phyloP scores from a whole-genome alignment of 2,113 vertebrate species.

The Dipodomys stephensi region DNA sequence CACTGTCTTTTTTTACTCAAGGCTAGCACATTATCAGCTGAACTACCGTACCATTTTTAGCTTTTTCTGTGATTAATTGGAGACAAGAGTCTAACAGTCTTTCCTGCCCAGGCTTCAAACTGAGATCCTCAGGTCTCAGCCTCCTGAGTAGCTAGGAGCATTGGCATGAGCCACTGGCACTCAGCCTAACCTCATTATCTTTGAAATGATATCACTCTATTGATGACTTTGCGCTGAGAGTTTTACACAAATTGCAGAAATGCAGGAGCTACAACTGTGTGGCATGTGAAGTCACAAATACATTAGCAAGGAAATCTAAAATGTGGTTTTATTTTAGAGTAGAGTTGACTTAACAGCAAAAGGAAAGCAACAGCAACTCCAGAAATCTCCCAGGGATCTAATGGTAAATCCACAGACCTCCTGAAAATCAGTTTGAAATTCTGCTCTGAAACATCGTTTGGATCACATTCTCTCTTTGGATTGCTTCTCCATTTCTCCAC shows the following conservation, averaged over 20 bases:
- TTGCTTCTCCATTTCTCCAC: background rate
- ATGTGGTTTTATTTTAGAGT: slow-evolving; percentile 12
- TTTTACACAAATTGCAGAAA: background rate
- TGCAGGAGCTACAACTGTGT: background rate
- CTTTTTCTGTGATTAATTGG: too few relatives aligned
- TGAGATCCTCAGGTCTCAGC: too few relatives aligned
- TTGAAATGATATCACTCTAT: background rate
- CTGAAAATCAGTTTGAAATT: slow-evolving; percentile 6
- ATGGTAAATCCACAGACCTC: background rate
- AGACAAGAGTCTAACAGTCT: too few relatives aligned
- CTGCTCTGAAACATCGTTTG: background rate
- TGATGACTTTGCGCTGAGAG: background rate
- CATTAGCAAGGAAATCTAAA: background rate
- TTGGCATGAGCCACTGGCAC: too few relatives aligned
- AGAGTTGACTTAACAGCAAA: slow-evolving; percentile 12
- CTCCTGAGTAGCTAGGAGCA: too few relatives aligned
- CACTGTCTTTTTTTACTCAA: too few relatives aligned
- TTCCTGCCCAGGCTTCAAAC: too few relatives aligned
- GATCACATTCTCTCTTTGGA: background rate
- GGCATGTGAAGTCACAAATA: background rate
- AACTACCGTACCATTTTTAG: too few relatives aligned
- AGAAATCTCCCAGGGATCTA: background rate
- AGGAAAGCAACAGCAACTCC: background rate
- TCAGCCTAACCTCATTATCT: background rate
- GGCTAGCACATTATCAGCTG: too few relatives aligned